These are phyloP conservation scores for Melanostigma gelatinosum DNA, from an alignment of 2,113 vertebrate species.

Conservation along the genomic window DNA sequence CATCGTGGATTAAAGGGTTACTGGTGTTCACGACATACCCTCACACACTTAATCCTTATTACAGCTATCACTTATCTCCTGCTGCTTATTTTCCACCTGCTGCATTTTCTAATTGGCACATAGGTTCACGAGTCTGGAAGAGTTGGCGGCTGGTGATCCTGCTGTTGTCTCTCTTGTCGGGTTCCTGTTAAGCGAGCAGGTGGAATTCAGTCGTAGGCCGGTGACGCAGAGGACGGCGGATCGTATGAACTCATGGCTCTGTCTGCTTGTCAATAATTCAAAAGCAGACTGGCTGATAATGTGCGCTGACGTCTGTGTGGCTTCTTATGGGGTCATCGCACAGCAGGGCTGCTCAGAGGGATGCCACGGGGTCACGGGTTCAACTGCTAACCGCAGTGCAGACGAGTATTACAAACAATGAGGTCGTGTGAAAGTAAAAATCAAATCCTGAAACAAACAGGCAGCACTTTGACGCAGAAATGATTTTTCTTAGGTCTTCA, in stretches of 20 bases:
- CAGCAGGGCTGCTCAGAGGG: neutral
- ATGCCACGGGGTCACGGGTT: neutral
- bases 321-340: conserved; percentile 24
- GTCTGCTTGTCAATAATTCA: conserved; percentile 73
- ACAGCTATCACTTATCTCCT: conserved; percentile 44
- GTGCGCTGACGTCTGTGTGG: conserved; percentile 19
- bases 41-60: conserved; percentile 66
- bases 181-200: conserved; percentile 22
- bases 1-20: conserved; percentile 68
- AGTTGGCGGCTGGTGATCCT: neutral
- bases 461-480: neutral
- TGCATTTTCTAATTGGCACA: conserved; percentile 4
- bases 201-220: conserved; percentile 41
- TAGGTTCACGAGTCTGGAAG: neutral
- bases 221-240: conserved; percentile 61
- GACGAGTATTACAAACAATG: neutral
- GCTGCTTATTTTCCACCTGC: conserved; percentile 33
- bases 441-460: neutral
- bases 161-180: neutral
- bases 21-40: conserved; percentile 60
- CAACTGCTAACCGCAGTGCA: neutral
- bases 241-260: conserved; percentile 66
- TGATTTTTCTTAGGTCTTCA: neutral
- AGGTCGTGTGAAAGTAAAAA: neutral
- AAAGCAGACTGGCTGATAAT: conserved; percentile 28